Evolutionary conservation across 2,113 vertebrate species (phyloP), one percentile per base, ranked within the genome.

Genomic region (Potamarius usumacintae): DNA sequence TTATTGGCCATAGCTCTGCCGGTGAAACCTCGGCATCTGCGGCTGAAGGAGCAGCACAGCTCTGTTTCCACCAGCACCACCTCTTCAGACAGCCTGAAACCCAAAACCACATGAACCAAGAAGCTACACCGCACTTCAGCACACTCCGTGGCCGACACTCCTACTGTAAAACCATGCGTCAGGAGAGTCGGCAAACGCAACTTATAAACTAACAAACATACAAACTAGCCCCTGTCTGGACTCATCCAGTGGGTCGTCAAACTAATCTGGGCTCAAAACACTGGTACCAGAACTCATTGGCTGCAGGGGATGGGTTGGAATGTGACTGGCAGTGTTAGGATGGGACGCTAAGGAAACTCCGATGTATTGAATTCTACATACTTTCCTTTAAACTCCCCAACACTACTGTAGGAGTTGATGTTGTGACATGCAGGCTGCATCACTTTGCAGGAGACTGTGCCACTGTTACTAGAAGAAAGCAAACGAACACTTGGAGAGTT

Each of bases 301-400:
- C 67, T 72, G 57, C 27, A 62, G 81, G 82, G 72, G 81, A 72
- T 27, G 85, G 60, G 67, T 83, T 82, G 50, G 69, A 84, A 84
- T 83, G 77, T 79, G 55, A 84, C 82, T 76, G 77, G 60, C n/a
- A 52, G 48, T 85, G 71, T 86, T 84, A 74, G 50, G 22, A 62
- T 74, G 78, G 71, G 52, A 85, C 58, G 76, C 86, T 85, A 89
- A 78, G 87, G 60, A 83, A 88, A 86, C 69, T 85, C 42, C 63
- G 86, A 86, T 90, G 83, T 90, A 81, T 89, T 86, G 88, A 86
- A 88, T 87, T 88, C 82, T 89, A 62, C 89, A 90, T 91, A 89
- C 93, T 95, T 97, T 96, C 96, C 96, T 97, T 97, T 89, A 96
- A 96, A 93, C 93, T 95, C 93, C 92, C 94, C 94, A 67, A 84